Evolutionary conservation across 2,888 invertebrate species (phyloP).

Genomic region (Gordius sp.): DNA sequence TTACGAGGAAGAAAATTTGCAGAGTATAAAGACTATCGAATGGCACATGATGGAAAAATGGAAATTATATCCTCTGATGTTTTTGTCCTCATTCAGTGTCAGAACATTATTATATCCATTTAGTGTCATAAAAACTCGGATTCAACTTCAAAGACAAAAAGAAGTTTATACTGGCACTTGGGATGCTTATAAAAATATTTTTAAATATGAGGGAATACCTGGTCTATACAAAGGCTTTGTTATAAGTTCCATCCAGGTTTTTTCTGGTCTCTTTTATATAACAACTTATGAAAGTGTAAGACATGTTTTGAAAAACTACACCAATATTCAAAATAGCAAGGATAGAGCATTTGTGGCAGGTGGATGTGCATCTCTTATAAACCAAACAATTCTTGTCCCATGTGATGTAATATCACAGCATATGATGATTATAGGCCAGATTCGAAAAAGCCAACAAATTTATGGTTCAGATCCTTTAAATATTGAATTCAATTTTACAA

Average conservation of each 20-base stretch:
- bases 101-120: conserved; percentile 55
- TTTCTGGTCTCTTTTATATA: conserved; percentile 60
- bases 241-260: conserved; percentile 55
- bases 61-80: conserved; percentile 69
- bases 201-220: conserved; percentile 49
- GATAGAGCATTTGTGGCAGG: conserved; percentile 58
- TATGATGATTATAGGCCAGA: conserved; percentile 57
- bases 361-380: conserved; percentile 62
- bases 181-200: conserved; percentile 65
- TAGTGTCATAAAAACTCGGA: conserved; percentile 68
- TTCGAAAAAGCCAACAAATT: background rate
- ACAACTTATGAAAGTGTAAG: conserved; percentile 71
- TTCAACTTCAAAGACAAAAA: conserved; percentile 58
- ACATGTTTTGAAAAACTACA: conserved; percentile 44
- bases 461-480: conserved; percentile 16
- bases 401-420: conserved; percentile 88
- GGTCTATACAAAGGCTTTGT: conserved; percentile 80
- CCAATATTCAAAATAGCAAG: conserved; percentile 31
- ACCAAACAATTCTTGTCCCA: conserved; percentile 79
- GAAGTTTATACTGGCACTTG: conserved; percentile 49
- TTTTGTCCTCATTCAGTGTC: conserved; percentile 56
- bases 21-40: conserved; percentile 42
- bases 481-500: background rate
- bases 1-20: background rate
- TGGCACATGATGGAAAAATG: conserved; percentile 92